phyloP scores from a whole-genome alignment of 1,140 invertebrate genomes.

The Drosophila tani region DNA sequence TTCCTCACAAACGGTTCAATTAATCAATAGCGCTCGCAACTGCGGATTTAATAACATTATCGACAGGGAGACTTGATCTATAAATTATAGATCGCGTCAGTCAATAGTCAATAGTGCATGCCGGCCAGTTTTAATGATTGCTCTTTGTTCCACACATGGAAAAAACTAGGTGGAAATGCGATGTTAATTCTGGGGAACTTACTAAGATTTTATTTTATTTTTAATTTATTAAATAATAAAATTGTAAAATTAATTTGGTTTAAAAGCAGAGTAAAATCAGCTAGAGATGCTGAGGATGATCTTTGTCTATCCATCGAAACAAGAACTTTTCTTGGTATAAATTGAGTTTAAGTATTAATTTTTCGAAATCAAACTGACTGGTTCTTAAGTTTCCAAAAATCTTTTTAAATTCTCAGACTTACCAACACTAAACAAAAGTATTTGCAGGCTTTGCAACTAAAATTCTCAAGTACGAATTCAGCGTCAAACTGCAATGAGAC shows the following conservation, averaged over 20 bases:
- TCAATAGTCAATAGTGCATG: conserved; percentile 72
- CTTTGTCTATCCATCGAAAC: too few relatives aligned
- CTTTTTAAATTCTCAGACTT: neutral
- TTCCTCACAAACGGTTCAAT: conserved; percentile 78
- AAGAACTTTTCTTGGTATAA: too few relatives aligned
- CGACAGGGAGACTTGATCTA: conserved; percentile 62
- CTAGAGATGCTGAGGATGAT: too few relatives aligned
- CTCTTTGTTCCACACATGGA: conserved; percentile 23
- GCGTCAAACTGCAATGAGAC: too few relatives aligned
- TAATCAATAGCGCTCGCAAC: conserved; percentile 74
- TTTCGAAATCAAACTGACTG: too few relatives aligned
- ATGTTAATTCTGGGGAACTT: too few relatives aligned
- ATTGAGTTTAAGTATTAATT: too few relatives aligned
- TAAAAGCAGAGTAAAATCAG: too few relatives aligned
- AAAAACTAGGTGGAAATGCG: neutral
- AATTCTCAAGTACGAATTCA: neutral
- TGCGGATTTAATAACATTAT: conserved; percentile 80
- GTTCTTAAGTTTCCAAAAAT: neutral
- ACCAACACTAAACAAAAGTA: neutral
- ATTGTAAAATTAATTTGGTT: too few relatives aligned
- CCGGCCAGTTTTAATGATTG: conserved; percentile 57
- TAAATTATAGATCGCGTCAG: conserved; percentile 80
- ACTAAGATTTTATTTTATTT: too few relatives aligned
- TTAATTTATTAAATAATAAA: too few relatives aligned
- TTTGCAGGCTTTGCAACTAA: neutral